Evolutionary conservation across 2,113 vertebrate genomes (phyloP), one percentile per base, ranked within the genome.

Genomic region (Rhinolophus ferrumequinum): DNA sequence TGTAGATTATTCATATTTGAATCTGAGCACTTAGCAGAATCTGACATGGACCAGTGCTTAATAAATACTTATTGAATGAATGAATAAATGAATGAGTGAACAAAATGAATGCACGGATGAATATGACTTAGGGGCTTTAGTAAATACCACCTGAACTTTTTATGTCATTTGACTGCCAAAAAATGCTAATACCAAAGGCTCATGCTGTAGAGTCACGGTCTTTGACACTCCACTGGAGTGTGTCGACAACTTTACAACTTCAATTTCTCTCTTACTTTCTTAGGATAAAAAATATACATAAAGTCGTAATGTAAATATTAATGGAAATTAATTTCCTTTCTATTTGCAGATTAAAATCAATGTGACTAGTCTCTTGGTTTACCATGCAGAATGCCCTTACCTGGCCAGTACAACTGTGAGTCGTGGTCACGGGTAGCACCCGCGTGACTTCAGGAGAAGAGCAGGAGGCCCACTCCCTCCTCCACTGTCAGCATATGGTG

Each of bases 301-400:
- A 69, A 90, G 54, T 70, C 60, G 21, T 56, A 62, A 90, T 86
- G 76, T 69, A 69, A 95, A 75, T 64, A 83, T 67, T 35, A 70
- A 79, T n/a, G 21, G 47, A 96, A 79, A 89, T 95, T 92, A 22
- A 80, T 83, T 90, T 93, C 67, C 69, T 79, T 95, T 90, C 82
- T 56, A 30, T 75, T 88, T 79, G 8, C 58, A 76, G 41, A 80
- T 54, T 87, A 19, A 69, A 94, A 79, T 87, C 83, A 50, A 7
- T 14, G 28, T 83, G 67, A 75, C n/a, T 56, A 35, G 69, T 73
- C 15, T 73, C 62, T 81, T 7, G 11, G 28, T 77, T 84, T 52
- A 19, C 69, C 52, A 47, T 14, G 18, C 33, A 86, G 84, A 75
- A 70, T 66, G 54, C 10, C 56, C 38, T 95, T 38, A 62, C 67